phyloP scores from a whole-genome alignment of 2,113 vertebrate species.

The Synchiropus splendidus region DNA sequence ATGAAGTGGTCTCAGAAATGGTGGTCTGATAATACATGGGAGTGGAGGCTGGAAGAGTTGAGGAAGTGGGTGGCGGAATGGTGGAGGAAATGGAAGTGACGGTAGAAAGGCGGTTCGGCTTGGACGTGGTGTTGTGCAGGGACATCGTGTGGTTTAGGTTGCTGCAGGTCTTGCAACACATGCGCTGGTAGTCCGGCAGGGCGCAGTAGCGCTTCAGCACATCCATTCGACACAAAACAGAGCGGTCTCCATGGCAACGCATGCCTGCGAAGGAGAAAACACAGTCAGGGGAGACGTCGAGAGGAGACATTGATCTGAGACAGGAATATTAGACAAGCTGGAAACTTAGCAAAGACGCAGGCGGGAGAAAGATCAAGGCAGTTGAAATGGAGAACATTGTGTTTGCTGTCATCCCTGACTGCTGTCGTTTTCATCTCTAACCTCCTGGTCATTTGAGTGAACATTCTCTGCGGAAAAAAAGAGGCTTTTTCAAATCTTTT shows the following conservation, averaged over 20 bases:
- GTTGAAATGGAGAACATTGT: constrained; percentile 37
- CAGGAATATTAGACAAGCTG: constrained; percentile 30
- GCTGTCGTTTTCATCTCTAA: no score
- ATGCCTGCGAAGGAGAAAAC: constrained; percentile 79
- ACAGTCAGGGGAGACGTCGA: constrained; percentile 23
- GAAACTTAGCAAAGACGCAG: constrained; percentile 39
- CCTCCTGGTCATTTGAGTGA: no score
- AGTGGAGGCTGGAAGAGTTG: constrained; percentile 16
- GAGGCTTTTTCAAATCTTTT: constrained; percentile 69
- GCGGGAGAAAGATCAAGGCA: constrained; percentile 32
- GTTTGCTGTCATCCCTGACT: no score
- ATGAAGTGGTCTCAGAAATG: constrained; percentile 8
- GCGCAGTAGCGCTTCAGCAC: constrained; percentile 82
- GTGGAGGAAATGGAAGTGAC: constrained; percentile 6
- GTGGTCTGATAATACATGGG: constrained; percentile 18
- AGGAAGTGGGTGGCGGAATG: constrained; percentile 14
- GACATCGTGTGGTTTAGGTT: constrained; percentile 38
- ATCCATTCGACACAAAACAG: constrained; percentile 87
- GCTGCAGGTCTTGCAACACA: constrained; percentile 89
- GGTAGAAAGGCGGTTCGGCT: no score
- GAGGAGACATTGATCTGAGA: constrained; percentile 3
- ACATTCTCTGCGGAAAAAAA: constrained; percentile 38
- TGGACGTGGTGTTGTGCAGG: constrained; percentile 8
- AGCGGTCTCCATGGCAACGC: constrained; percentile 87
- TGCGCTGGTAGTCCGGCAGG: constrained; percentile 78